Evolutionary conservation across 1,140 invertebrate species (phyloP), one percentile per base, ranked within the genome.

Genomic region (Penaeus vannamei): DNA sequence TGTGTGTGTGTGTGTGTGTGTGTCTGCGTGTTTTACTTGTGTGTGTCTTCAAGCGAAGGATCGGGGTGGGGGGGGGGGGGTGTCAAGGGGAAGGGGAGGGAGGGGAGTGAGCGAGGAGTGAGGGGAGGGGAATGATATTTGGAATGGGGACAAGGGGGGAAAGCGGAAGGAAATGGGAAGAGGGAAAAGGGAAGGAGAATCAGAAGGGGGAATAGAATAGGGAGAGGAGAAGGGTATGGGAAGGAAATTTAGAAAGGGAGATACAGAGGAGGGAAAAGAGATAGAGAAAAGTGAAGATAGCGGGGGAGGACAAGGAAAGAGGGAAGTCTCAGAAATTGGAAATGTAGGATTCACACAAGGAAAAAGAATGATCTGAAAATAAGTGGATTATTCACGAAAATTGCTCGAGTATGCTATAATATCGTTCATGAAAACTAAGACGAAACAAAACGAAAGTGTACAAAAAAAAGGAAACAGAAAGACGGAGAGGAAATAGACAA

Each of bases 401-500:
- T 36, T 42, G 1, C 3, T 42, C 36, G 4, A 42, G 8, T 42
- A 42, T 7, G 8, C 8, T 42, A 42, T 42, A 42, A n/a, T 7
- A 42, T 42, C 36, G 36, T 42, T 42, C 36, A 42, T 42, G 36
- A 42, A 42, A 42, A 42, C 36, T 42, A 42, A 42, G 36, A 42
- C 36, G 36, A 42, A 42, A 42, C 36, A 42, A 42, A 42, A 42
- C 3, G 8, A 0, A 42, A 42, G 1, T 7, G 8, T 42, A 7
- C 36, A 42, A 7, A 42, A 42, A 42, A 42, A 42, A 4, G 36
- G 36, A 84, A 53, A 59, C 0, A 82, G 81, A 64, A 42, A 84
- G 60, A 36, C 36, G n/a, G 42, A 61, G 53, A 84, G 36, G 60
- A n/a, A 22, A 84, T 60, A 62, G 60, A 64, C 53, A 82, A 29